Evolutionary conservation across 2,888 invertebrate genomes (phyloP), one percentile per base, ranked within the genome.

Genomic region (Esperia sulphurella): DNA sequence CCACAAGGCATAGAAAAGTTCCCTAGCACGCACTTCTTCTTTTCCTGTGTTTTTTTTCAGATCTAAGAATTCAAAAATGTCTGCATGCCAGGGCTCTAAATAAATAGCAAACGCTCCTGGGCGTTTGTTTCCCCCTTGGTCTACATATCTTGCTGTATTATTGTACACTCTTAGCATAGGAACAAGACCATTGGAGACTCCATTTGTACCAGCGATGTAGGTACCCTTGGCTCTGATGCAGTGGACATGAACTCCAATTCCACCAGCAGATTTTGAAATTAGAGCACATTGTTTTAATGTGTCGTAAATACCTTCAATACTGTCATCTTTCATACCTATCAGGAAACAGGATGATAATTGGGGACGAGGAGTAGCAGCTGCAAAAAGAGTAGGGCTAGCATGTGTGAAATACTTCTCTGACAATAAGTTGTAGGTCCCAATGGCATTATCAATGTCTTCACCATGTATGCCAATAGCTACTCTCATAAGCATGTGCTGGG

Each of bases 401-500:
- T 99, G 99, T 0, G 98, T 99, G 75, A 99, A 99, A 91, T 96
- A 98, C 63, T 95, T 92, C 74, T 98, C 97, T 0, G 99, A 99
- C 61, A 99, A 85, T 51, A 96, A 91, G 76, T 99, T 97, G 82
- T 99, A 99, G 0, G 99, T 98, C 87, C 97, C 96, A 58, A 99
- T 96, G 10, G 95, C 98, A 10, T 94, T 91, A 55, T 97, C 96
- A 52, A 99, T 95, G 72, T 99, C 96, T 59, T 97, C 95, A 0
- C 95, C 95, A 75, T 99, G 99, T 64, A 99, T 98, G 10, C 98
- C 99, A 53, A 99, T 95, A 3, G 99, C 90, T 0, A 98, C 98
- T 65, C 99, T 90, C 99, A 99, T 99, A 50, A 99, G 84, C 98
- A 99, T 97, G 68, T 99, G 98, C 72, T 99, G 99, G 0, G 99